These are phyloP conservation scores for Talpa occidentalis DNA, from an alignment of 2,113 vertebrate genomes.

Conservation along the genomic window DNA sequence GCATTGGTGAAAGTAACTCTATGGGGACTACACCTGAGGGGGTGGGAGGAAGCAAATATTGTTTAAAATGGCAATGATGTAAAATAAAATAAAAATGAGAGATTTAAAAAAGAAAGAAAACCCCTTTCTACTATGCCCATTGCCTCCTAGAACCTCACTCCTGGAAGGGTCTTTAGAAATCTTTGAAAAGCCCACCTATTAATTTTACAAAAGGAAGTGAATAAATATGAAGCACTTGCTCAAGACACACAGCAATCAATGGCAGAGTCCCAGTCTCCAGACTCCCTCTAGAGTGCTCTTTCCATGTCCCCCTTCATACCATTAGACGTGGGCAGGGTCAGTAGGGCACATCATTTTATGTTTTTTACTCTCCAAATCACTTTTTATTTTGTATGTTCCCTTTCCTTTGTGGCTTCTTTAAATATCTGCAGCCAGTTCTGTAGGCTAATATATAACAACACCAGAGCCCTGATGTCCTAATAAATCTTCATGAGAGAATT, in stretches of 20 bases:
- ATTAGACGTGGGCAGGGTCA: neutral
- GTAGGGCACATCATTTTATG: neutral
- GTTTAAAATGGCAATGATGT: too few species aligned
- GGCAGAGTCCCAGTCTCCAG: neutral
- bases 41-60: too few species aligned
- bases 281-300: neutral
- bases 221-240: neutral
- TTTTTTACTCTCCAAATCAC: neutral
- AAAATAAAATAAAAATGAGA: too few species aligned
- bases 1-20: too few species aligned
- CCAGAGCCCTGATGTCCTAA: neutral
- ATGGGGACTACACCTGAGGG: too few species aligned
- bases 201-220: constrained; percentile 11
- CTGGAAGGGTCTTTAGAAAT: neutral
- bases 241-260: neutral
- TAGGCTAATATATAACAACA: neutral
- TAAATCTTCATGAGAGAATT: neutral
- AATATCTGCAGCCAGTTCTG: neutral
- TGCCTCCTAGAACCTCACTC: neutral
- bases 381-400: neutral
- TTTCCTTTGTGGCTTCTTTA: neutral
- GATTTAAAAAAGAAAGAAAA: too few species aligned
- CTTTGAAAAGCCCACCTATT: neutral
- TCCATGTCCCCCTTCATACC: neutral
- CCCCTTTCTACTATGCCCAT: neutral